Evolutionary conservation across 2,797 vertebrate species (phyloP), one percentile per base, ranked within the genome.

Genomic region (Phoxinus dragarum): DNA sequence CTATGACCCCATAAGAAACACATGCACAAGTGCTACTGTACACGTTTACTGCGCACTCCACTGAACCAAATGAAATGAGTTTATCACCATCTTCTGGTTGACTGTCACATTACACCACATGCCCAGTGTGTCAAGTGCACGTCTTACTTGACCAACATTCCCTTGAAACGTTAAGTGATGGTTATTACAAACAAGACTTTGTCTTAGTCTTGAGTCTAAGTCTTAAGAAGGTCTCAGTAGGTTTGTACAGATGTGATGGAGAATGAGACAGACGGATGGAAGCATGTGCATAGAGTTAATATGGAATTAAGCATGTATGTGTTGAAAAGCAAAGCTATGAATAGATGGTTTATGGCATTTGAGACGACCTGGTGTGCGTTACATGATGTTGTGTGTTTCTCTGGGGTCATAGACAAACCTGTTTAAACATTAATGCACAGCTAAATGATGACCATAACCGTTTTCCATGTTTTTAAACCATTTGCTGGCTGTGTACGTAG

Each of bases 1-100:
- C 84, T 86, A 84, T 90, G 88, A 89, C 86, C 89, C 87, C 86
- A 75, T 42, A 88, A 88, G 81, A 90, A 64, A 87, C 82, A 81
- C 83, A 87, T 19, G 38, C 49, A 61, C 69, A 72, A 67, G 59
- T 40, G 44, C 19, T 52, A 19, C 11, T 34, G 31, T 54, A 75
- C 78, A 61, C 10, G 72, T 27, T 42, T 23, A 75, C 52, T 64
- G 81, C 72, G 59, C 81, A 89, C 90, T 87, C 68, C 84, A 85
- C 56, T 40, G 27, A 67, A 77, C 4, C 67, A 49, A 87, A 23
- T 14, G 19, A 36, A 54, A 64, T 31, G 31, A 34, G 31, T 74
- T 40, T 6, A 85, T 67, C 64, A 4, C 68, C 59, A 49, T 68
- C 78, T n/a, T 81, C 16, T 87, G 87, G 72, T 44, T 17, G 16